Evolutionary conservation across 1,140 invertebrate genomes (phyloP).

Genomic region (Aleiodes sp.): DNA sequence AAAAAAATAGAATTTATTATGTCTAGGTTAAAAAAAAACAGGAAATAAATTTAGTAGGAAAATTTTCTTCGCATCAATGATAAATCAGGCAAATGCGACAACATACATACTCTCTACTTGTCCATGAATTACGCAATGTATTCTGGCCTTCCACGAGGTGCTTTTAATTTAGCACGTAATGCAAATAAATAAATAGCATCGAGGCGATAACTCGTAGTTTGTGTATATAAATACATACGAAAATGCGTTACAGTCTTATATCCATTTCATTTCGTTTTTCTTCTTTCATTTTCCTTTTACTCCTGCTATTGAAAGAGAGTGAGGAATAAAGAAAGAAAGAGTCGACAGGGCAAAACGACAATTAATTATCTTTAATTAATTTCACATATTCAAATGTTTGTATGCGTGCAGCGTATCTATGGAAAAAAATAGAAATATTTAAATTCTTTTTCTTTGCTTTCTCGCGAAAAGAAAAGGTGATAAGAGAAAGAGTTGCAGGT

Average conservation of each 20-base stretch:
- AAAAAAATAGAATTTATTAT: too few relatives aligned
- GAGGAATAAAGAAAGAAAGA: too few relatives aligned
- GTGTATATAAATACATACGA: background rate
- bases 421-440: slow-evolving; percentile 27
- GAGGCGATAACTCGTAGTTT: slow-evolving; percentile 40
- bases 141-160: slow-evolving; percentile 48
- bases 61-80: background rate
- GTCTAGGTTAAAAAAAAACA: too few relatives aligned
- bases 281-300: too few relatives aligned
- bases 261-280: too few relatives aligned
- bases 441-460: background rate
- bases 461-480: background rate
- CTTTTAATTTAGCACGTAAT: slow-evolving; percentile 57
- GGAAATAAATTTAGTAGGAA: too few relatives aligned
- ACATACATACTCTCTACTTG: background rate
- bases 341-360: background rate
- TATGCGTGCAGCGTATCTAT: background rate
- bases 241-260: too few relatives aligned
- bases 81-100: background rate
- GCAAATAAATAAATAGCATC: slow-evolving; percentile 60
- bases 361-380: background rate
- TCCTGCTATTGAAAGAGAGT: too few relatives aligned
- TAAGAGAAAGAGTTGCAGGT: background rate
- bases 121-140: slow-evolving; percentile 42
- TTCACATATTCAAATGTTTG: background rate